phyloP scores from a whole-genome alignment of 1,140 invertebrate genomes.

The Pantala flavescens region DNA sequence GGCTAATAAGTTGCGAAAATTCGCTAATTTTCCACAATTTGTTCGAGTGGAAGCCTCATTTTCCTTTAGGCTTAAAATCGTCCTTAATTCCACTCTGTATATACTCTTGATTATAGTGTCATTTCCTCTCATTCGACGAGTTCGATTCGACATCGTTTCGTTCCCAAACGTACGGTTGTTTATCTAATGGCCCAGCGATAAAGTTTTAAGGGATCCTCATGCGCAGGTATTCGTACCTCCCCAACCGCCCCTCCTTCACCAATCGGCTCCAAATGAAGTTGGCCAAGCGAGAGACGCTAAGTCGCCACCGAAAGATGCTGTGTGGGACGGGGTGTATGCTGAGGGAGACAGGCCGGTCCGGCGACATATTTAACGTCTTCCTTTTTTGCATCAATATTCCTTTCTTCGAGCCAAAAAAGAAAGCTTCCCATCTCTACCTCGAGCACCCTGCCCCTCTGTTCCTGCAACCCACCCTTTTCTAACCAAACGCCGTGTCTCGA shows the following conservation, averaged over 20 bases:
- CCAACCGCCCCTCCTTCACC: neutral
- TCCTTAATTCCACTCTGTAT: too few species aligned
- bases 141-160: too few species aligned
- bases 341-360: neutral
- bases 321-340: neutral
- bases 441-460: neutral
- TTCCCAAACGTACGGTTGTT: too few species aligned
- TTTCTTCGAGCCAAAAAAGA: neutral
- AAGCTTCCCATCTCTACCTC: neutral
- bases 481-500: neutral
- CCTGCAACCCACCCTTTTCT: neutral
- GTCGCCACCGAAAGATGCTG: conserved; percentile 6
- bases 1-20: too few species aligned
- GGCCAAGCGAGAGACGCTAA: neutral
- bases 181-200: too few species aligned
- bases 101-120: too few species aligned
- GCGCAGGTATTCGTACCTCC: too few species aligned
- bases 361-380: neutral
- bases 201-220: too few species aligned
- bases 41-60: too few species aligned
- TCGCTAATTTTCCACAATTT: too few species aligned
- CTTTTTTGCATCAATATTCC: neutral
- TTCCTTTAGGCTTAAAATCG: too few species aligned
- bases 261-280: neutral
- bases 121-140: too few species aligned